phyloP scores from a whole-genome alignment of 35 echinoderm and acorn worm genomes.

The Lytechinus variegatus region DNA sequence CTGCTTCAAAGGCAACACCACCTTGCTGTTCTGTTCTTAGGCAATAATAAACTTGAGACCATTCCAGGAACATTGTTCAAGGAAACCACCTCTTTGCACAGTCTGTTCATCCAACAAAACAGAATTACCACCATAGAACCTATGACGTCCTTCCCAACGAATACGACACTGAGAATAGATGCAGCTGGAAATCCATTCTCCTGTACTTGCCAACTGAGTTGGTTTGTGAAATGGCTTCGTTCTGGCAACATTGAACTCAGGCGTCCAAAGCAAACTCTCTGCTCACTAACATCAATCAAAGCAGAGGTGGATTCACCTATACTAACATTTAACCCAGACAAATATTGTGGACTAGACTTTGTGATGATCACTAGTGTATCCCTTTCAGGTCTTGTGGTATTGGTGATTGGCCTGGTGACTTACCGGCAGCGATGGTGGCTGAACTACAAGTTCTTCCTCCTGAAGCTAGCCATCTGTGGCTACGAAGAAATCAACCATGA shows the following conservation, averaged over 20 bases:
- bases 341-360: neutral
- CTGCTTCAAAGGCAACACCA: neutral
- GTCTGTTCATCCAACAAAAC: neutral
- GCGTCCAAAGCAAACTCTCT: neutral
- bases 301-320: neutral
- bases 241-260: neutral
- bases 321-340: neutral
- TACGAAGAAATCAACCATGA: neutral
- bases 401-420: neutral
- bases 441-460: conserved; percentile 30
- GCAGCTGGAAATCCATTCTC: neutral
- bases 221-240: conserved; percentile 17
- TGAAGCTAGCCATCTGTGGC: conserved; percentile 15
- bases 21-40: neutral
- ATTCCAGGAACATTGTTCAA: neutral
- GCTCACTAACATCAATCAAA: neutral
- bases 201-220: neutral
- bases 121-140: neutral
- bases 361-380: neutral
- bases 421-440: conserved; percentile 13
- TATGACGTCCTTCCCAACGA: neutral
- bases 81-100: neutral
- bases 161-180: neutral
- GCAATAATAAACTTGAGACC: neutral
- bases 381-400: neutral